A percentile compares a stretch with the other conserved stretches of the same genome.
Conservation (phyloP, 1,140 invertebrate species). For the Tetramorium parvispinum region DNA sequence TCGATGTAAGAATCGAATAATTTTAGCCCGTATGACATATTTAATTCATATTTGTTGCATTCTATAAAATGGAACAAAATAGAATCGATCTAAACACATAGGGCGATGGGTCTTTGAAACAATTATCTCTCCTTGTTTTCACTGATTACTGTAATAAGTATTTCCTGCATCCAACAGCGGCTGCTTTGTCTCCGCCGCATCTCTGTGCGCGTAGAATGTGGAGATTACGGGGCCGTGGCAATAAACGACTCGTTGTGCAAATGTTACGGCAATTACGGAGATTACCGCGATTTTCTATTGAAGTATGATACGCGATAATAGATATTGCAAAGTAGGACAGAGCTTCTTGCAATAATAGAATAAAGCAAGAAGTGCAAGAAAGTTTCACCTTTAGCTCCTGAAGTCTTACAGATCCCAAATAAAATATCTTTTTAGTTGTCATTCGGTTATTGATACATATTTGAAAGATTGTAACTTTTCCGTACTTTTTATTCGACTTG, state of each 20-base stretch:
- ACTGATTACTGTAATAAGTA: constrained; percentile 60
- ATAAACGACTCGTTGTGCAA: constrained; percentile 65
- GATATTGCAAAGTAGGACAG: constrained; percentile 20
- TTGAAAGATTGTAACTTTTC: not conserved
- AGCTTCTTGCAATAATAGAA: constrained; percentile 20
- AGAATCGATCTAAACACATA: not conserved
- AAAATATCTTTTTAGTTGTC: not conserved
- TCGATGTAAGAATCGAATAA: not conserved
- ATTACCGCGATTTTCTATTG: constrained; percentile 41
- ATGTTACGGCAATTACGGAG: constrained; percentile 37
- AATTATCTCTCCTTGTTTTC: constrained; percentile 38
- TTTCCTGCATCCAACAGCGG: constrained; percentile 54
- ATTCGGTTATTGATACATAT: not conserved
- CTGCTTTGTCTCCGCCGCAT: constrained; percentile 52
- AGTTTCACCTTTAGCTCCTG: not conserved
- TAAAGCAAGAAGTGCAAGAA: not conserved
- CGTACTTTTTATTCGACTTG: not conserved
- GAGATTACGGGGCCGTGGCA: constrained; percentile 43
- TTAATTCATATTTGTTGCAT: not conserved
- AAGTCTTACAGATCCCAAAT: not conserved
- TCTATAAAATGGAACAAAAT: not conserved
- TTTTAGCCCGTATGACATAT: not conserved
- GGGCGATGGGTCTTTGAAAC: not conserved
- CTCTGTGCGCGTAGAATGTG: constrained; percentile 10
- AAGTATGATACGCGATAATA: constrained; percentile 32